phyloP scores from a whole-genome alignment of 2,888 invertebrate genomes.

The Lumbricus terrestris region DNA sequence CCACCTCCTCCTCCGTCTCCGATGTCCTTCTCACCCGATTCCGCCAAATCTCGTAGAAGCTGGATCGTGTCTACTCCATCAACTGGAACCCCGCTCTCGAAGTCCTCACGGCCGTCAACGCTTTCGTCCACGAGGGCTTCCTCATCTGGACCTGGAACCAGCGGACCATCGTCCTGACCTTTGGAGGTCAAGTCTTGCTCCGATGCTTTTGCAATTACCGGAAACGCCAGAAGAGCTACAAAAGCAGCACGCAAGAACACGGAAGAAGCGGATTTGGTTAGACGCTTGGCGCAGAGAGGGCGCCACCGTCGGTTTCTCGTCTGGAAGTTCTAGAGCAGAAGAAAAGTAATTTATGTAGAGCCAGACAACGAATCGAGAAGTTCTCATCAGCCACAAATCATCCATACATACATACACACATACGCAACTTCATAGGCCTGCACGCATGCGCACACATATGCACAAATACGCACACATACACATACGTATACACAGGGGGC shows the following conservation, averaged over 20 bases:
- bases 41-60: neutral
- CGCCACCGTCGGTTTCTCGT: neutral
- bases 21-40: neutral
- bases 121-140: neutral
- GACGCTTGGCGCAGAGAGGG: neutral
- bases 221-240: neutral
- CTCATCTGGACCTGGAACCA: neutral
- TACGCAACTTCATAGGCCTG: no score
- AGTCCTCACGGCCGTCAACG: neutral
- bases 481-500: no score
- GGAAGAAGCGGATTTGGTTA: neutral
- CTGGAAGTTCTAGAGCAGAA: neutral
- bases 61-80: neutral
- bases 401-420: no score
- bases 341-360: neutral
- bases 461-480: no score
- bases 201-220: neutral
- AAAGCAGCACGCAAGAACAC: neutral
- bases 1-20: no score
- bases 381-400: neutral
- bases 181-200: neutral
- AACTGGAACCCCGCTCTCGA: neutral
- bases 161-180: neutral
- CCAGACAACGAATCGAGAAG: neutral
- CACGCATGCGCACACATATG: no score